These are phyloP conservation scores for Eutolmus rufibarbis DNA, from an alignment of 2,888 invertebrate species.

Conservation along the genomic window DNA sequence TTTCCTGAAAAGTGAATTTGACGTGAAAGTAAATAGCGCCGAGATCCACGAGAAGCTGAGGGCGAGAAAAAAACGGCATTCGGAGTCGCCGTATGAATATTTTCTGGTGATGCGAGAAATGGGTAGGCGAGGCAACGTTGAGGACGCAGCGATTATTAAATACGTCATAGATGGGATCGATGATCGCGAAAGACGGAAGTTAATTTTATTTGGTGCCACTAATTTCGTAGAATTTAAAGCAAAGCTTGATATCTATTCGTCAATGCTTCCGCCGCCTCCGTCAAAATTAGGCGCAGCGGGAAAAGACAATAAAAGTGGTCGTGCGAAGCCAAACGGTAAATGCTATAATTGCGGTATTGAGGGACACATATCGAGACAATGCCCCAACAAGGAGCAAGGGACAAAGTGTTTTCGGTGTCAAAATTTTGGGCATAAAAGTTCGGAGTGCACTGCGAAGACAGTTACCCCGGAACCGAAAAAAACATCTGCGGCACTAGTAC, in stretches of 20 bases:
- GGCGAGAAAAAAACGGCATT: background rate
- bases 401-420: background rate
- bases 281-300: too few species aligned
- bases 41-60: background rate
- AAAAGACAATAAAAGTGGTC: background rate
- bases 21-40: background rate
- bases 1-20: background rate
- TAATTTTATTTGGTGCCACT: background rate
- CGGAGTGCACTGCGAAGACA: background rate
- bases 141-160: background rate
- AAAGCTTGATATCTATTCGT: background rate
- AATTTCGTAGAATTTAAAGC: background rate
- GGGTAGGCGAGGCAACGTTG: background rate
- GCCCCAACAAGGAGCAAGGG: background rate
- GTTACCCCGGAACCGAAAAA: background rate
- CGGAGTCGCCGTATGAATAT: background rate
- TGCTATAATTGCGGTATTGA: background rate
- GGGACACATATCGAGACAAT: background rate
- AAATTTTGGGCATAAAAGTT: background rate
- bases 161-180: background rate
- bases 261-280: background rate
- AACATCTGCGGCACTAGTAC: background rate
- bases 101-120: background rate
- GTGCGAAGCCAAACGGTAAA: background rate
- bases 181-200: background rate